Percentiles rank a stretch among this genome's conserved stretches.
These are phyloP conservation scores for Tolmerus cingulatus DNA, from an alignment of 2,888 invertebrate species.

Conservation along the genomic window DNA sequence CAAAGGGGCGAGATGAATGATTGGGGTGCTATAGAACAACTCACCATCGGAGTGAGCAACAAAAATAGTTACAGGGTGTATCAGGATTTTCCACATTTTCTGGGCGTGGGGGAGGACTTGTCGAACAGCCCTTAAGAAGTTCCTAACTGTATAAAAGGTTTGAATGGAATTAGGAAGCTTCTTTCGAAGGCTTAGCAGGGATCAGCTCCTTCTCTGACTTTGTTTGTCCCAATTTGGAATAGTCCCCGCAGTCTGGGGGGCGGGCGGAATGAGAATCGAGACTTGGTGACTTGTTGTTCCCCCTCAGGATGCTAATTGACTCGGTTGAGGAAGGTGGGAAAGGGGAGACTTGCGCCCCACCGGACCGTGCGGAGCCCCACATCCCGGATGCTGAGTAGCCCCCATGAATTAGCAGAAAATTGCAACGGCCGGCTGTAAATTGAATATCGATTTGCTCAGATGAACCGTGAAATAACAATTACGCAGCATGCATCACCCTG, in stretches of 20 bases:
- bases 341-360: neutral
- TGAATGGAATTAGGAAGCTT: neutral
- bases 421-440: neutral
- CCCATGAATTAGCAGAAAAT: neutral
- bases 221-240: neutral
- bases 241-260: neutral
- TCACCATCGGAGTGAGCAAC: neutral
- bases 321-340: neutral
- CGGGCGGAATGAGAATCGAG: neutral
- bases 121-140: neutral
- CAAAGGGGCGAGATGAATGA: neutral
- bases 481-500: neutral
- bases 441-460: slow-evolving; percentile 32
- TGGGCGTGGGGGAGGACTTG: neutral
- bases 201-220: neutral
- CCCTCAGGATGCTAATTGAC: neutral
- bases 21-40: neutral
- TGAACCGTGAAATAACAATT: slow-evolving; percentile 27
- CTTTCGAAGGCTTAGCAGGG: neutral
- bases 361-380: neutral
- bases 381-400: neutral
- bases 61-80: neutral
- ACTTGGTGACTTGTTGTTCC: neutral
- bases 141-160: neutral
- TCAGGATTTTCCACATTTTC: neutral